These are phyloP conservation scores for Malacosoma neustria DNA, from an alignment of 2,888 invertebrate species.

Conservation along the genomic window DNA sequence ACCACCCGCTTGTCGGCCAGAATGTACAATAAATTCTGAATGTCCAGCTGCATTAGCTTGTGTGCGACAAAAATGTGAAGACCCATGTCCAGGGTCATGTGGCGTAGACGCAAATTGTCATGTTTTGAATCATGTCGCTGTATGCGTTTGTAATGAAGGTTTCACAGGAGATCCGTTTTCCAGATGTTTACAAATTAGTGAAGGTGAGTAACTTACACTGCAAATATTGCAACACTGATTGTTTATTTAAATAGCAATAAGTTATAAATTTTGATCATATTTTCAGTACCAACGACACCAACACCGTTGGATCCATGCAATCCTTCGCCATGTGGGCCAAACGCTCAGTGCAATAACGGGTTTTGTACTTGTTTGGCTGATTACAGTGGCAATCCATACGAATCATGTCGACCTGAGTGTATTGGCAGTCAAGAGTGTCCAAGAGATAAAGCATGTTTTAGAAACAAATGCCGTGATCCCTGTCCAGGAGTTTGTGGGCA, in stretches of 20 bases:
- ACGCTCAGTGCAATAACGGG: conserved; percentile 80
- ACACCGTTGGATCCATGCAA: conserved; percentile 76
- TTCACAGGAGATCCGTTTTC: conserved; percentile 88
- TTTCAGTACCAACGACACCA: conserved; percentile 51
- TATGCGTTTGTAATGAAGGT: conserved; percentile 84
- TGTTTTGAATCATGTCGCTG: conserved; percentile 86
- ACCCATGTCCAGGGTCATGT: conserved; percentile 89
- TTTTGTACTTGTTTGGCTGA: conserved; percentile 80
- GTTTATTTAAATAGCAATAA: too few relatives aligned
- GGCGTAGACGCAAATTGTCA: conserved; percentile 86
- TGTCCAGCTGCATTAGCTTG: conserved; percentile 86
- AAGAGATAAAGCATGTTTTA: conserved; percentile 80
- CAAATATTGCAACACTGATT: too few relatives aligned
- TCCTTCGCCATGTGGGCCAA: conserved; percentile 83
- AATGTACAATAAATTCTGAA: conserved; percentile 86
- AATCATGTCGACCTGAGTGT: conserved; percentile 83
- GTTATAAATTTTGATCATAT: conserved; percentile 6
- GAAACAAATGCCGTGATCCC: conserved; percentile 83
- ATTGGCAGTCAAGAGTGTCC: conserved; percentile 82
- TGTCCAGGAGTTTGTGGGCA: conserved; percentile 84
- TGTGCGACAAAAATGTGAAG: conserved; percentile 85
- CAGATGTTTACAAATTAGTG: conserved; percentile 77
- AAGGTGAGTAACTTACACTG: conserved; percentile 32
- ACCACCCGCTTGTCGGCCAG: conserved; percentile 86
- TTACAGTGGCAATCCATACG: conserved; percentile 82